Evolutionary conservation across 2,797 vertebrate genomes (phyloP).

Genomic region (Ammospiza maritima): DNA sequence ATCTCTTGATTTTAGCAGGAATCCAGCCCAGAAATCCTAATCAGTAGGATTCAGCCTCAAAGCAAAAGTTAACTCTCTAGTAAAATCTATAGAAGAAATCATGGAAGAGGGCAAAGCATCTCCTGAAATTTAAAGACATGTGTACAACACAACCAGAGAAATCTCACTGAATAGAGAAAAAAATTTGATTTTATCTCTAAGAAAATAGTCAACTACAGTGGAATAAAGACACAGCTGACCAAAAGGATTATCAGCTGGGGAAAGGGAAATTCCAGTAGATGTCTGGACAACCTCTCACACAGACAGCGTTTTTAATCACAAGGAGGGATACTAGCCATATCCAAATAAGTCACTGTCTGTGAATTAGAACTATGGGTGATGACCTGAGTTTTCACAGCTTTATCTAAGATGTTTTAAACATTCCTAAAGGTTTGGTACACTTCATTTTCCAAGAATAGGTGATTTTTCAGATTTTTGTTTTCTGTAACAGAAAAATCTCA

Average conservation of each 20-base stretch:
- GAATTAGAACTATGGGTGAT: background rate
- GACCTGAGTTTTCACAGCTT: background rate
- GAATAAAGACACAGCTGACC: background rate
- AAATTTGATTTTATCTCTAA: background rate
- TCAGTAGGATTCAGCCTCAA: background rate
- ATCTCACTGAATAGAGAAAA: background rate
- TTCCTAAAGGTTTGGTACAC: background rate
- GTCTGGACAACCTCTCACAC: background rate
- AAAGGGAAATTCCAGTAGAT: background rate
- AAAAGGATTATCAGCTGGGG: background rate
- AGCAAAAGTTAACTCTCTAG: background rate
- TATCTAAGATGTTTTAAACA: background rate
- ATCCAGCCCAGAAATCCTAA: background rate
- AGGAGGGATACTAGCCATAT: background rate
- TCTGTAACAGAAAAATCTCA: background rate
- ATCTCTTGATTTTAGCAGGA: background rate
- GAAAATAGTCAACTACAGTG: background rate
- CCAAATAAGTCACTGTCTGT: background rate
- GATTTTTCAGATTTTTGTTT: background rate
- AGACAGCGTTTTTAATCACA: background rate
- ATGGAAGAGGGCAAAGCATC: background rate
- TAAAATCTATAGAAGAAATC: background rate
- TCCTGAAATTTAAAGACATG: background rate
- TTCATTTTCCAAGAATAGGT: background rate
- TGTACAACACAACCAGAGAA: background rate